A percentile compares a stretch with the other conserved stretches of the same genome.
Evolutionary conservation across 2,113 vertebrate genomes (phyloP).

Genomic region (Siphamia tubifer): DNA sequence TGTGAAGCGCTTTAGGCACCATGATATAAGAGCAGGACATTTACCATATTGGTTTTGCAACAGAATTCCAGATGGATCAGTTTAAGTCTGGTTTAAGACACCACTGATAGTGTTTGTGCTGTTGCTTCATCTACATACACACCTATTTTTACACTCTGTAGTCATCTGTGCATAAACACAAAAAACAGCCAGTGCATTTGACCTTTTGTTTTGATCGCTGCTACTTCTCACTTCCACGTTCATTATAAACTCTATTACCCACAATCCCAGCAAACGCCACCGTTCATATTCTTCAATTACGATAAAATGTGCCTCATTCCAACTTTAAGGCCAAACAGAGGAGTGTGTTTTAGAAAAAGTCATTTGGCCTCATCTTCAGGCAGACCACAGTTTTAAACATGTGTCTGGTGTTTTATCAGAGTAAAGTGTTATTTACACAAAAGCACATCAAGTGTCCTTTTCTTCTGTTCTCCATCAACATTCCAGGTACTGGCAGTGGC

Average conservation of each 20-base stretch:
- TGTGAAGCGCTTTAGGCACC: too few relatives aligned
- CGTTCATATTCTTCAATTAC: not conserved
- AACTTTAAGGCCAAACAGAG: not conserved
- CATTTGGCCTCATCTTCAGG: not conserved
- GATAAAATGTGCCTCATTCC: not conserved
- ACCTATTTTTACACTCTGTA: too few relatives aligned
- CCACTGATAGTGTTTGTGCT: too few relatives aligned
- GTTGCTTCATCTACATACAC: too few relatives aligned
- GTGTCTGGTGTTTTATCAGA: not conserved
- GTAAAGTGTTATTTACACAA: not conserved
- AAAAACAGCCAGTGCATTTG: too few relatives aligned
- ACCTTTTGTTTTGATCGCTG: not conserved
- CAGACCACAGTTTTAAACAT: not conserved
- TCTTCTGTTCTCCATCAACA: not conserved
- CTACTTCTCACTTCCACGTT: not conserved
- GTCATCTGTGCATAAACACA: too few relatives aligned
- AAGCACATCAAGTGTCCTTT: not conserved
- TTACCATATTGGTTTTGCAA: too few relatives aligned
- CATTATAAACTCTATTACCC: too few relatives aligned
- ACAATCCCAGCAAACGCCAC: not conserved
- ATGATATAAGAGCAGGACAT: too few relatives aligned
- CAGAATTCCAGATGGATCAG: too few relatives aligned
- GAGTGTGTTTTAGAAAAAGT: not conserved
- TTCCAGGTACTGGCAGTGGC: too few relatives aligned
- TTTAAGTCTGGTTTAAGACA: too few relatives aligned